phyloP scores from a whole-genome alignment of 2,797 vertebrate species.

The Hyperoplus lanceolatus region DNA sequence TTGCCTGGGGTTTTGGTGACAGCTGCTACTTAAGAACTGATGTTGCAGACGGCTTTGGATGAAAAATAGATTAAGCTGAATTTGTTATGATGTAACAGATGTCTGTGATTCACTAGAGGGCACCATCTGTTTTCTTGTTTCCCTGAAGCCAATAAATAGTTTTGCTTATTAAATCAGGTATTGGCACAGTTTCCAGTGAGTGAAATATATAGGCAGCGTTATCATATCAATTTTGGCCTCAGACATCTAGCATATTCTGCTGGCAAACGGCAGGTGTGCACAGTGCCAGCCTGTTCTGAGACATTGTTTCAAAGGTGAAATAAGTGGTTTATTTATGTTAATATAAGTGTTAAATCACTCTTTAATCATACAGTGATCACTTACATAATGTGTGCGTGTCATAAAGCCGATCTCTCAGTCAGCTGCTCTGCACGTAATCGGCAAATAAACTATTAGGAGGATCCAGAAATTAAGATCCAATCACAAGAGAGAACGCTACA shows the following conservation, averaged over 20 bases:
- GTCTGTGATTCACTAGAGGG: neutral
- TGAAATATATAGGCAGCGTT: neutral
- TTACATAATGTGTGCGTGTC: too few relatives aligned
- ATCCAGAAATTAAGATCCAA: too few relatives aligned
- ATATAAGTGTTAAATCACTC: too few relatives aligned
- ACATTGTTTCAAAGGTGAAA: neutral
- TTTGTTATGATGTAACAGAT: slow-evolving; percentile 20
- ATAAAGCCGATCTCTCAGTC: too few relatives aligned
- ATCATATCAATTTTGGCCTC: neutral
- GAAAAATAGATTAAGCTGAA: slow-evolving; percentile 12
- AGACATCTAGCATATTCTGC: neutral
- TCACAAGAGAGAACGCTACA: too few relatives aligned
- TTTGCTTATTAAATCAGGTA: slow-evolving; percentile 5
- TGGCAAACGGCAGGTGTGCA: neutral
- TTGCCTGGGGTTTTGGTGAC: neutral
- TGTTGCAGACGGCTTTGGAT: slow-evolving; percentile 7
- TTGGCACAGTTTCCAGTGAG: slow-evolving; percentile 9
- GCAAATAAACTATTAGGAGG: too few relatives aligned
- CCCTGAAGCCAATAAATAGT: slow-evolving; percentile 13
- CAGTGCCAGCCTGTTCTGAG: neutral
- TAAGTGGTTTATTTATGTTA: too few relatives aligned
- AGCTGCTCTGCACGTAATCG: too few relatives aligned
- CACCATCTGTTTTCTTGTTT: slow-evolving; percentile 5
- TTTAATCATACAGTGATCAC: too few relatives aligned
- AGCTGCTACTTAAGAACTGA: neutral